Percentiles rank a stretch among this genome's conserved stretches.
Evolutionary conservation across 1,140 invertebrate genomes (phyloP).

Genomic region (Penaeus indicus): DNA sequence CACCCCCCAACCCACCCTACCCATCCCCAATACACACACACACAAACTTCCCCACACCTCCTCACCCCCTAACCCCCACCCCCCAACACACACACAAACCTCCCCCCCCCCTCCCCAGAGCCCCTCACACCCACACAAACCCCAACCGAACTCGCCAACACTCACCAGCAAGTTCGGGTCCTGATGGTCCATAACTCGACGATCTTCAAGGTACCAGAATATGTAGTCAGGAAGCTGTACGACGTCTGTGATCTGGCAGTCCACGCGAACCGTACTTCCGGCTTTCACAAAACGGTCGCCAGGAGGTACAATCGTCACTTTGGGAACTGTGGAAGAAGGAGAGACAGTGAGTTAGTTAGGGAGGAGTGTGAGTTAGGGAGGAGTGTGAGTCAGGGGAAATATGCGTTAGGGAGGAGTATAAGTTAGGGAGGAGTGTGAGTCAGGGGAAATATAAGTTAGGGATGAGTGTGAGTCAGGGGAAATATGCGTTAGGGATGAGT

Average conservation of each 20-base stretch:
- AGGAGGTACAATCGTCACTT: slow-evolving; percentile 57
- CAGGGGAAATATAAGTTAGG: not conserved
- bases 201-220: slow-evolving; percentile 66
- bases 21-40: no score
- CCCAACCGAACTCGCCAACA: no score
- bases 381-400: not conserved
- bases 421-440: not conserved
- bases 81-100: no score
- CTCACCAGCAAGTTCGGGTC: no score
- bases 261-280: slow-evolving; percentile 64
- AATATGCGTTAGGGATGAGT: no score
- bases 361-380: not conserved
- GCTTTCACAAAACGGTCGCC: slow-evolving; percentile 66
- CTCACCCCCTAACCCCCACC: no score
- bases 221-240: slow-evolving; percentile 66
- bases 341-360: not conserved
- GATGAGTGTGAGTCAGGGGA: no score
- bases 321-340: slow-evolving; percentile 48
- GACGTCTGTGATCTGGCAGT: slow-evolving; percentile 67
- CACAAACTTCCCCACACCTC: no score
- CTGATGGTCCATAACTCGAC: no score
- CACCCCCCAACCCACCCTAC: no score
- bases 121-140: no score
- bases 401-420: not conserved
- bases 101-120: no score